These are phyloP conservation scores for Eretmocerus hayati DNA, from an alignment of 2,888 invertebrate species.

Conservation along the genomic window DNA sequence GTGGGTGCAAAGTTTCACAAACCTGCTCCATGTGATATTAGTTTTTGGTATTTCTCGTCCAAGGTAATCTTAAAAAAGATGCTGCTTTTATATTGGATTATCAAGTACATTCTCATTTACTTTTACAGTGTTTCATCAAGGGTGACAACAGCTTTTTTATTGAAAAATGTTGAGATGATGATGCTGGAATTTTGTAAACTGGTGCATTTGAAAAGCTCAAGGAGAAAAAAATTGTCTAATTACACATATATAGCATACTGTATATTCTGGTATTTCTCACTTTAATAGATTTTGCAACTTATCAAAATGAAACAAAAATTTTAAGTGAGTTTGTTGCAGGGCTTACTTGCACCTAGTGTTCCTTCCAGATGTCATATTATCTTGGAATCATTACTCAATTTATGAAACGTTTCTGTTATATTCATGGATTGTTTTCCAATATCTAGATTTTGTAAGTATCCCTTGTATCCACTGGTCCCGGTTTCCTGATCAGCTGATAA, in stretches of 20 bases:
- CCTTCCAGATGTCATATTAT: conserved; percentile 13
- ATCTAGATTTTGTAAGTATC: conserved; percentile 15
- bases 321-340: conserved; percentile 10
- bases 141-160: too few species aligned
- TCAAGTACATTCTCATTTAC: too few species aligned
- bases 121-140: too few species aligned
- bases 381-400: conserved; percentile 9
- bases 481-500: not conserved
- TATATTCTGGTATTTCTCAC: conserved; percentile 14
- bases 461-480: too few species aligned
- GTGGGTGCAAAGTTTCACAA: conserved; percentile 13
- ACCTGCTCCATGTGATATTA: conserved; percentile 11
- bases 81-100: too few species aligned
- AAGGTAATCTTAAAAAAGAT: conserved; percentile 10
- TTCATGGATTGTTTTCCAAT: conserved; percentile 10
- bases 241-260: conserved; percentile 9
- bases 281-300: not conserved
- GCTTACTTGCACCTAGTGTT: conserved; percentile 7
- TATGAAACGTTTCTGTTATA: conserved; percentile 12
- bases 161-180: conserved; percentile 10
- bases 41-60: conserved; percentile 12
- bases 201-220: conserved; percentile 11
- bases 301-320: not conserved
- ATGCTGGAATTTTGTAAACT: conserved; percentile 13
- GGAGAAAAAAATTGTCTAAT: conserved; percentile 9